Evolutionary conservation across 1,140 invertebrate genomes (phyloP), one percentile per base, ranked within the genome.

Genomic region (Oryzaephilus surinamensis): DNA sequence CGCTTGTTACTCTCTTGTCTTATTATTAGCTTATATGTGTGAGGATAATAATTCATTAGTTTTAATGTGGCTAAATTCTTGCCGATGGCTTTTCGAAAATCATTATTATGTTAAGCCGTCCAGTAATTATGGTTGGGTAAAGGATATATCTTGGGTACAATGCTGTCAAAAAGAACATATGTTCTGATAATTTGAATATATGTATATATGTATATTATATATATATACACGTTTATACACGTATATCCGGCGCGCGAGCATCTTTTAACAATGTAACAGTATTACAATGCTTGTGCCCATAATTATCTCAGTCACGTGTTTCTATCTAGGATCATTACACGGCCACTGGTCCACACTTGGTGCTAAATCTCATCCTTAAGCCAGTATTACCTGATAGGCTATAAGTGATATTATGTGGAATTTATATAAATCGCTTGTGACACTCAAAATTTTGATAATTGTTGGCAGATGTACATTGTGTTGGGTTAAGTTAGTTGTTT

Each of bases 281-380:
- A 47, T 47, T 37, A 46, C 41, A 45, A 45, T 45, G 38, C 37
- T 40, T 41, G 30, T 44, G 24, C 34, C 45, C 41, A 41, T 52
- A 51, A 57, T 54, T 51, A 54, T 53, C 52, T 45, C 27, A 36
- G 54, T 57, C 54, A 57, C 54, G 52, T 57, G 52, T 54, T 54
- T 43, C 23, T 23, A 49, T 47, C 40, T 47, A 41, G 30, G 35
- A 29, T 21, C 34, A 41, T 51, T 49, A 27, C 36, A 34, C 20
- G 41, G 13, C 34, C 20, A 45, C 24, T 11, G 13, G 24, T 13
- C 8, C 21, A 6, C 18, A 28, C 11, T 31, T 13, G 17, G 15
- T 8, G 13, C 19, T 21, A 12, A 17, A 6, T 6, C 6, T 26
- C 17, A 17, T 23, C 28, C 30, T 19, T 21, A 19, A 27, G 32